A percentile compares a stretch with the other conserved stretches of the same genome.
Conservation (phyloP, 2,797 vertebrate genomes). For the Propithecus perrieri region DNA sequence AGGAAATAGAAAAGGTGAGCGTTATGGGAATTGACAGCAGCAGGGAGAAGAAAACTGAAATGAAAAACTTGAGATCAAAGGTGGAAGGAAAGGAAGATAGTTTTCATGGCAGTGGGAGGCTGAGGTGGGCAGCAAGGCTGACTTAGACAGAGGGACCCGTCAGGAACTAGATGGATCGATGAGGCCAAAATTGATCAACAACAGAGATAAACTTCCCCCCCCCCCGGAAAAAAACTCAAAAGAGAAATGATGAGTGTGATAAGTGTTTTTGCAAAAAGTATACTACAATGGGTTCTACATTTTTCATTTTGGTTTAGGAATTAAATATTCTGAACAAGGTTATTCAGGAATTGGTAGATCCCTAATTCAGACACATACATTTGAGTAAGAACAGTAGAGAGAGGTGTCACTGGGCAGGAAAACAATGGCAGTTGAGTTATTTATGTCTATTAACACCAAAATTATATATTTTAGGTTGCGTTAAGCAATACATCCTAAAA, state of each 20-base stretch:
- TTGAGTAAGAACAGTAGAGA: neutral
- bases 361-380: neutral
- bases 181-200: neutral
- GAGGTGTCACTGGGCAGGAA: neutral
- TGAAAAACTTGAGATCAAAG: neutral
- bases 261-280: neutral
- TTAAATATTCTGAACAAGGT: neutral
- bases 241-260: neutral
- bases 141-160: neutral
- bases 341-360: no score
- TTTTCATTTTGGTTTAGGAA: neutral
- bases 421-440: neutral
- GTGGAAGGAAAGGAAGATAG: no score
- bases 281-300: neutral
- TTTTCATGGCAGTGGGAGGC: neutral
- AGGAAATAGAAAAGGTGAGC: neutral
- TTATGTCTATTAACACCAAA: accelerated
- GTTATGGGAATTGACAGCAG: neutral
- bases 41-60: neutral
- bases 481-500: no score
- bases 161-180: neutral
- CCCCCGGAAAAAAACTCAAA: neutral
- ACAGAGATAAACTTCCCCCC: neutral
- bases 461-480: neutral
- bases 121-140: no score